phyloP scores from a whole-genome alignment of 1,140 invertebrate genomes.

The Aphis craccivora region DNA sequence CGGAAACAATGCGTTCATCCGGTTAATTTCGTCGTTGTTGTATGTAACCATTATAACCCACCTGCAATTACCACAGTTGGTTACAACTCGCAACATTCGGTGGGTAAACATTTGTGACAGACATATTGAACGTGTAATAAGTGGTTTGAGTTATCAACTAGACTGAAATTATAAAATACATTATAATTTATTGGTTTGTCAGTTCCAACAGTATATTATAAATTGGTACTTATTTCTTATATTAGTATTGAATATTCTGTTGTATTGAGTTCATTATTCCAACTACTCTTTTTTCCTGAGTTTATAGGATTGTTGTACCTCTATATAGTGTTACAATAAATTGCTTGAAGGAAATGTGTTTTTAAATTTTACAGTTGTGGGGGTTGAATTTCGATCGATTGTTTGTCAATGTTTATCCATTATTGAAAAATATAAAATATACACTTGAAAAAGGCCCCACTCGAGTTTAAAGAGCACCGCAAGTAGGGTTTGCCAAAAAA shows the following conservation, averaged over 20 bases:
- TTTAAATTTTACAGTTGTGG: not conserved
- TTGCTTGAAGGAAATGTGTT: not conserved
- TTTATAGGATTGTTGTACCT: not conserved
- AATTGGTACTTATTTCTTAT: no score
- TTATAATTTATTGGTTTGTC: no score
- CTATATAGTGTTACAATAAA: not conserved
- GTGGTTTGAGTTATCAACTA: not conserved
- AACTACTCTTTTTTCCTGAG: not conserved
- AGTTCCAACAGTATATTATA: no score
- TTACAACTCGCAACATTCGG: not conserved
- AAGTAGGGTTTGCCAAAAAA: constrained; percentile 7
- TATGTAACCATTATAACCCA: not conserved
- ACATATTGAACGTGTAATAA: not conserved
- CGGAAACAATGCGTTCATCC: constrained; percentile 25
- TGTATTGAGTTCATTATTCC: not conserved
- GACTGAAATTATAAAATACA: no score
- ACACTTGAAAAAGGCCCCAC: not conserved
- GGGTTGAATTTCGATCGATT: not conserved
- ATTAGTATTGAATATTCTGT: not conserved
- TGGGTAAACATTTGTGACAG: not conserved
- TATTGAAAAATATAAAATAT: constrained; percentile 11
- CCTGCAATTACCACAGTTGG: not conserved
- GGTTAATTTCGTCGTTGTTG: not conserved
- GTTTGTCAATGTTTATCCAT: not conserved
- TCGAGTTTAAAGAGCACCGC: constrained; percentile 37